Base-by-base conservation (phyloP, 2,888 invertebrate species). In the Orthosia gothica region DNA sequence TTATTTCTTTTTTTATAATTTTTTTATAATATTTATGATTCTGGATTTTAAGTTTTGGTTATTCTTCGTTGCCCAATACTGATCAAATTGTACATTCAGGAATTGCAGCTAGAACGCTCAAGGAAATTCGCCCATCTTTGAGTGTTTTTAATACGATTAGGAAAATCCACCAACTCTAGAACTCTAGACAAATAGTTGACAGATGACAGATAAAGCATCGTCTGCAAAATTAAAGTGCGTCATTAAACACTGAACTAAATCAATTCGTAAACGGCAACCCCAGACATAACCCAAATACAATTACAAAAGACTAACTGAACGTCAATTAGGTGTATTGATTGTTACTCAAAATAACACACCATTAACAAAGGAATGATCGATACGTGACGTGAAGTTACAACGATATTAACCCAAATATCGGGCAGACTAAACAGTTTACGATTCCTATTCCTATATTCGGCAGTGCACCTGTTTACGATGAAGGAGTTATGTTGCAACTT, bases 371-470 rank as follows among this genome's bases (percentile, higher is more conserved):
- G 55, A 65, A 68, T 81, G 83, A 79, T 76, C 75, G 74, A 77
- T 67, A 55, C 50, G 18, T 84, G 83, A 81, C 85, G 86, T 82
- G 70, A 73, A 54, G n/a, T 75, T 70, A 79, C 79, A 69, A 73
- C 15, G 72, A 73, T 75, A 79, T 74, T 87, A 87, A 87, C 85
- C 87, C 87, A 87, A 92, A 91, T 89, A 91, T 86, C 82, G 79
- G 70, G 84, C 86, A 91, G 92, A 91, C 91, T 92, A 92, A 92
- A 92, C 91, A 92, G 54, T 87, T 78, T 61, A 75, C 2, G 75
- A 75, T 59, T 54, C 32, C 50, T 65, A 54, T 80, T 73, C 18
- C 76, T 79, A 79, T 83, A 79, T 74, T 82, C 74, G 83, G 86
- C 79, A 73, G 69, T 82, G 81, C 80, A 81, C 64, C 75, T 87